Evolutionary conservation across 2,797 vertebrate genomes (phyloP).

Genomic region (Psittacula derbiana): DNA sequence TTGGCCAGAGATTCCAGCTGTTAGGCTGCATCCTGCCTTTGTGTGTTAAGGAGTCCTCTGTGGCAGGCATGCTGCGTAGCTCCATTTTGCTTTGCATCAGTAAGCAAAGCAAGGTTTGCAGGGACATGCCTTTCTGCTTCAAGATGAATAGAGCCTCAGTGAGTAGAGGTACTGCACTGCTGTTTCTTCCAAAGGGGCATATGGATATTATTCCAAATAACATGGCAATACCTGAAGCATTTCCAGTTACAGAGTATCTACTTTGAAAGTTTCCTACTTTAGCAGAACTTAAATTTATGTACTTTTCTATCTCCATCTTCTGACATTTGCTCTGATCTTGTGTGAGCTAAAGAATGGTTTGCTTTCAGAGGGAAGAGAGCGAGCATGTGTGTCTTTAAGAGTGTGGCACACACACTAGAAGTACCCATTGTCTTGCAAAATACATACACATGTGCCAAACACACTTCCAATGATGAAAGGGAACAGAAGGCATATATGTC

Average conservation of each 20-base stretch:
- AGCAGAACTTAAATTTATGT: neutral
- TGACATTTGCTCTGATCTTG: neutral
- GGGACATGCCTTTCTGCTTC: neutral
- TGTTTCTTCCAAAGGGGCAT: neutral
- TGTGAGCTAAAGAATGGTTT: neutral
- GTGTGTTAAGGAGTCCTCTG: neutral
- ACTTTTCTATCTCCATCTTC: neutral
- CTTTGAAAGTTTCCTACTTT: neutral
- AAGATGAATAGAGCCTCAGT: neutral
- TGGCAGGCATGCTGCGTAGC: neutral
- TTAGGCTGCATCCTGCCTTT: neutral
- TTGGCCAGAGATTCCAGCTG: neutral
- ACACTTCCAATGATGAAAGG: neutral
- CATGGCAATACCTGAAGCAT: neutral
- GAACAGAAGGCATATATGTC: neutral
- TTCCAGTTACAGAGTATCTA: neutral
- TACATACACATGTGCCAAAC: neutral
- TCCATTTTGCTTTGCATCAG: neutral
- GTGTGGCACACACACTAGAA: neutral
- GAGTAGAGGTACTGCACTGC: fast-evolving
- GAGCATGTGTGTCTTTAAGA: neutral
- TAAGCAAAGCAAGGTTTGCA: neutral
- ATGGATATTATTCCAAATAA: neutral
- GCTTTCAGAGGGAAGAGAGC: neutral
- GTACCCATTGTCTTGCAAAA: neutral